These are phyloP conservation scores for Pristionchus exspectatus DNA, from an alignment of 2,888 invertebrate genomes.

Conservation along the genomic window DNA sequence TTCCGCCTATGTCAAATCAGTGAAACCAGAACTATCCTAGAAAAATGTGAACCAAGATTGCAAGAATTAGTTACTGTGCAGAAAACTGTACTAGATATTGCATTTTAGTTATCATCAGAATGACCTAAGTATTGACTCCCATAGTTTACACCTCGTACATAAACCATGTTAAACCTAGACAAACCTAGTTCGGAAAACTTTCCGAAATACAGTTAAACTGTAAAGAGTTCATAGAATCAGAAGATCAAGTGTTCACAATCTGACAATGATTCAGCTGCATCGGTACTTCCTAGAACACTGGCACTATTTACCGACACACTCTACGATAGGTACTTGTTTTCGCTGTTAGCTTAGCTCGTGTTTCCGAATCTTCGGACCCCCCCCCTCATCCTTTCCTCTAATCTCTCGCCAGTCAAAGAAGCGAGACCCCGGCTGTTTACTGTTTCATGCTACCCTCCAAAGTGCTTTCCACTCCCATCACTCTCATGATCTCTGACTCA, in stretches of 20 bases:
- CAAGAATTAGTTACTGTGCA: too few species aligned
- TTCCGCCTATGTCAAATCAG: not conserved
- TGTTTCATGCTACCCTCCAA: not conserved
- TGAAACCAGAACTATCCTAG: not conserved
- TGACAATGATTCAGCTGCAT: not conserved
- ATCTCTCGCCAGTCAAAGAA: not conserved
- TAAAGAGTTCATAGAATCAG: too few species aligned
- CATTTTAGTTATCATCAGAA: too few species aligned
- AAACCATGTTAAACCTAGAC: not conserved
- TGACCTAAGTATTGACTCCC: not conserved
- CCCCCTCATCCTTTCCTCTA: not conserved
- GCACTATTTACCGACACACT: not conserved
- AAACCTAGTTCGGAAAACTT: too few species aligned
- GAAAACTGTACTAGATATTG: too few species aligned
- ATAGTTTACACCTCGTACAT: not conserved
- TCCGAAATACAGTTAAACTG: too few species aligned
- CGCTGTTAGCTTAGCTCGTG: not conserved
- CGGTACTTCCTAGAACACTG: not conserved
- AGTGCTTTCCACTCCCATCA: not conserved
- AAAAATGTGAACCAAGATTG: too few species aligned
- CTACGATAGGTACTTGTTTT: not conserved
- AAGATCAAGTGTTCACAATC: not conserved
- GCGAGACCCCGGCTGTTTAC: not conserved
- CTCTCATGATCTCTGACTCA: constrained; percentile 34
- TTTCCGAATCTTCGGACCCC: not conserved